Conservation (phyloP, 2,888 invertebrate species). For the Periphyllus acericola region DNA sequence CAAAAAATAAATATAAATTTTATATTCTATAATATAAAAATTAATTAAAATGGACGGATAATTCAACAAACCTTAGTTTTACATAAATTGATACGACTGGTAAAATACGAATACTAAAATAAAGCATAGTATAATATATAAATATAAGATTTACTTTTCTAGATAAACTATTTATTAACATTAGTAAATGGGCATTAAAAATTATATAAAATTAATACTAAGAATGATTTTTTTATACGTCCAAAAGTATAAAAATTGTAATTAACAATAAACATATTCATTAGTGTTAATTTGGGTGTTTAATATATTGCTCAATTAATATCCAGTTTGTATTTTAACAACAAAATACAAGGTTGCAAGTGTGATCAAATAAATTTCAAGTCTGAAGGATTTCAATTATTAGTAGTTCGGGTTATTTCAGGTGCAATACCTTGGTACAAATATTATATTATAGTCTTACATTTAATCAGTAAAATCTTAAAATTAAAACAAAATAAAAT, state of each 20-base stretch:
- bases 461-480: slow-evolving; percentile 28
- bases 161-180: neutral
- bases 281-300: too few species aligned
- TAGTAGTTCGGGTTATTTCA: too few species aligned
- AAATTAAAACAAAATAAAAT: slow-evolving; percentile 26
- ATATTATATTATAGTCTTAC: slow-evolving; percentile 15
- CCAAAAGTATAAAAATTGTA: too few species aligned
- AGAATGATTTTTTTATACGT: too few species aligned
- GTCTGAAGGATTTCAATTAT: too few species aligned
- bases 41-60: slow-evolving; percentile 13
- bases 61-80: neutral
- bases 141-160: neutral
- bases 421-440: neutral
- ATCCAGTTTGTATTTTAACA: too few species aligned
- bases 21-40: neutral
- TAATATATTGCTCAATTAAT: too few species aligned
- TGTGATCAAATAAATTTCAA: too few species aligned
- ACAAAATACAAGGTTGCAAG: too few species aligned
- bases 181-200: neutral
- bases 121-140: neutral
- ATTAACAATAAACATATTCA: too few species aligned
- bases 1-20: too few species aligned
- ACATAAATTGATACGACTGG: neutral
- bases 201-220: neutral
- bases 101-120: neutral